A percentile compares a stretch with the other conserved stretches of the same genome.
These are phyloP conservation scores for Liopterus haemorrhoidalis DNA, from an alignment of 2,888 invertebrate genomes.

Conservation along the genomic window DNA sequence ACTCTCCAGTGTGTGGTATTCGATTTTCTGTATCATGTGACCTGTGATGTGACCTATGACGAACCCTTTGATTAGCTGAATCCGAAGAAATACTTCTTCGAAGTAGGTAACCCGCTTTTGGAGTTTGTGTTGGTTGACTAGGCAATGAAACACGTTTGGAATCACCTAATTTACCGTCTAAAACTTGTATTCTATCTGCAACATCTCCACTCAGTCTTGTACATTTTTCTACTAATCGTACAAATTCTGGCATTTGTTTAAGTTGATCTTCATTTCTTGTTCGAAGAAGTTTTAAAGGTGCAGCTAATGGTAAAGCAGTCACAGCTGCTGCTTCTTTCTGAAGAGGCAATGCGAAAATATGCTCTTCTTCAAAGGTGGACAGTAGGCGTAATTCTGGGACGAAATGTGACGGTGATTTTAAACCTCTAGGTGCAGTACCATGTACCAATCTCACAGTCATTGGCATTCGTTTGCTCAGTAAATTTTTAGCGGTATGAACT, in stretches of 20 bases:
- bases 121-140: constrained; percentile 47
- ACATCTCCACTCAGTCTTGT: constrained; percentile 67
- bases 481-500: constrained; percentile 84
- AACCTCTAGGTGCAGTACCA: constrained; percentile 78
- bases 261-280: constrained; percentile 78
- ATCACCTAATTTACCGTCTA: constrained; percentile 75
- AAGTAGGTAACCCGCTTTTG: constrained; percentile 65
- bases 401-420: constrained; percentile 76
- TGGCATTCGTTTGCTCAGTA: constrained; percentile 84
- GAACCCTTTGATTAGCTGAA: constrained; percentile 52
- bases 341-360: constrained; percentile 75
- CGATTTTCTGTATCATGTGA: constrained; percentile 57
- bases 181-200: constrained; percentile 72
- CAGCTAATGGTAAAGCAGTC: constrained; percentile 77
- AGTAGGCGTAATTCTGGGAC: constrained; percentile 78
- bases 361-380: constrained; percentile 80
- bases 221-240: constrained; percentile 71
- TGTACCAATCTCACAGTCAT: constrained; percentile 87
- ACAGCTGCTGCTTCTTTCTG: constrained; percentile 73
- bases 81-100: constrained; percentile 75
- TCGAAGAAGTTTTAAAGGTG: constrained; percentile 76
- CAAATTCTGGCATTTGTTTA: constrained; percentile 64
- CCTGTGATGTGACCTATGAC: constrained; percentile 50
- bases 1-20: constrained; percentile 64
- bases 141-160: constrained; percentile 44